A percentile compares a stretch with the other conserved stretches of the same genome.
phyloP scores from a whole-genome alignment of 2,888 invertebrate genomes.

The Panorpa germanica region DNA sequence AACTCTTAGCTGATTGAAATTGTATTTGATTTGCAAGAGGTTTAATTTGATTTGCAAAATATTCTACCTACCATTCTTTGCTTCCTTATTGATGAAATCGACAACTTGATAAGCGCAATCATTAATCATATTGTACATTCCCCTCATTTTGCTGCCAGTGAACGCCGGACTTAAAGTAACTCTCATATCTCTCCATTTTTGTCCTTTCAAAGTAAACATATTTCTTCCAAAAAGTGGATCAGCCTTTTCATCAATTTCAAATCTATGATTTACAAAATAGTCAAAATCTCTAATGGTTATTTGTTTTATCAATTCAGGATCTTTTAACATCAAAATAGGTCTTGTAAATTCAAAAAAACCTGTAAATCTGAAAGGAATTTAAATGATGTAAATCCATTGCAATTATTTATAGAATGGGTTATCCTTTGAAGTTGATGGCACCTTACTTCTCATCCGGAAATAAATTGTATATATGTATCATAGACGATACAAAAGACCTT shows the following conservation, averaged over 20 bases:
- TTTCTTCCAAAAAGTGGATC: slow-evolving; percentile 14
- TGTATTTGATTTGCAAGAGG: too few species aligned
- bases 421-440: neutral
- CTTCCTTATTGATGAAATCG: too few species aligned
- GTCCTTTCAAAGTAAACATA: slow-evolving; percentile 6
- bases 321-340: slow-evolving; percentile 5
- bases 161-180: slow-evolving; percentile 10
- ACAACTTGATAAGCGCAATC: slow-evolving; percentile 8
- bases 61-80: too few species aligned
- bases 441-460: slow-evolving; percentile 6
- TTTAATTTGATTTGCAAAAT: too few species aligned
- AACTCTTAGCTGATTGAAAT: too few species aligned
- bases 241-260: slow-evolving; percentile 11
- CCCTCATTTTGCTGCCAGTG: slow-evolving; percentile 10
- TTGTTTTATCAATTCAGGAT: slow-evolving; percentile 7
- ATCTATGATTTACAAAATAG: slow-evolving; percentile 14
- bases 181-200: slow-evolving; percentile 10
- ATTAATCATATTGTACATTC: slow-evolving; percentile 9
- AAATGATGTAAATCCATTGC: too few species aligned
- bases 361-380: slow-evolving; percentile 3
- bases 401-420: slow-evolving; percentile 9
- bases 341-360: slow-evolving; percentile 7
- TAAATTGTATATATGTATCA: slow-evolving; percentile 5
- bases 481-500: neutral
- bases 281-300: slow-evolving; percentile 12